Evolutionary conservation across 2,797 vertebrate genomes (phyloP).

Genomic region (Mus spretus): DNA sequence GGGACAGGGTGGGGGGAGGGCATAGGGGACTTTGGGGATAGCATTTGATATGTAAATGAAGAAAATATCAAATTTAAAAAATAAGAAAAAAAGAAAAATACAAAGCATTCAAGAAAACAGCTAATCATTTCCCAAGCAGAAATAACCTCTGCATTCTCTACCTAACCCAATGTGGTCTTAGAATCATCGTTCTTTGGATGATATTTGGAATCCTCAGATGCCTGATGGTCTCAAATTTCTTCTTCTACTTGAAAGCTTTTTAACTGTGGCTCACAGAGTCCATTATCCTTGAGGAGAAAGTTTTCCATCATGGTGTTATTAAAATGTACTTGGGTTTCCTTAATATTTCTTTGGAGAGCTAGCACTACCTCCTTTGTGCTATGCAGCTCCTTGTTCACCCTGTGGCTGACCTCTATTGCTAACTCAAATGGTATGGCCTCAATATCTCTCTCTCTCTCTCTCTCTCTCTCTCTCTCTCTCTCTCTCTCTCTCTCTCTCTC

Average conservation of each 20-base stretch:
- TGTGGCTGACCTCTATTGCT: not conserved
- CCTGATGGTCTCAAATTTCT: not conserved
- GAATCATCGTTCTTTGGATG: not conserved
- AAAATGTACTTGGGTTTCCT: not conserved
- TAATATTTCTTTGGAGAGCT: not conserved
- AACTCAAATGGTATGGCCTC: not conserved
- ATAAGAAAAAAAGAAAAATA: not conserved
- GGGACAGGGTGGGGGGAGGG: too few species aligned
- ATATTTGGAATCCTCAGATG: not conserved
- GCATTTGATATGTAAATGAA: too few species aligned
- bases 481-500: not conserved
- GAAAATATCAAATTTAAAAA: too few species aligned
- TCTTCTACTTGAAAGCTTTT: conserved; percentile 3
- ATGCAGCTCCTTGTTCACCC: not conserved
- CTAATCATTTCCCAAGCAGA: not conserved
- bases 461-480: not conserved
- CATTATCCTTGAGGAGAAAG: not conserved
- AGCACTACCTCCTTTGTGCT: not conserved
- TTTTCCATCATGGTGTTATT: not conserved
- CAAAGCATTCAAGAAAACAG: not conserved
- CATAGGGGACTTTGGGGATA: too few species aligned
- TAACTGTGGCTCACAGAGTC: not conserved
- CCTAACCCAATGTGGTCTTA: not conserved
- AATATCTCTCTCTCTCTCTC: not conserved
- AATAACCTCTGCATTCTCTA: not conserved